Base-by-base conservation (phyloP, 2,113 vertebrate species). In the Octodon degus region DNA sequence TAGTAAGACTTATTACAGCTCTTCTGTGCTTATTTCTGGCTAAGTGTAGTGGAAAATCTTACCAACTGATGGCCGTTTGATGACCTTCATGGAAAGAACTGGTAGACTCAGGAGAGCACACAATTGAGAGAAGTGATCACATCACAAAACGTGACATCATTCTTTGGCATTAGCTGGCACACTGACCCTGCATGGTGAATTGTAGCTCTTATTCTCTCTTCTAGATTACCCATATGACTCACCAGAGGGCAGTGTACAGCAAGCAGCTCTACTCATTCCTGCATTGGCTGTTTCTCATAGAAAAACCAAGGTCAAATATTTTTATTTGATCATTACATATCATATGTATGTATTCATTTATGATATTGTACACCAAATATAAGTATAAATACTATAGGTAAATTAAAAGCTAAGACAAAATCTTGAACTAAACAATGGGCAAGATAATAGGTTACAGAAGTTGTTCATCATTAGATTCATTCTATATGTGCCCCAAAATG, bases 61-160 rank as follows among this genome's bases (percentile, higher is more conserved):
- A 79, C 96, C 83, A 93, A 43, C 68, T 76, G 34, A 94, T 96
- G 91, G 84, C 94, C 96, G 16, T 95, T 96, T 91, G 68, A n/a
- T 97, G 90, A 97, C 96, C 96, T 95, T n/a, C 58, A 84, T 86
- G 90, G 96, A 97, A 97, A 94, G 94, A 93, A 95, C 55, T 87
- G 94, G 89, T 43, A 47, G 82, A 58, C 87, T 72, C 20, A 17
- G 24, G 81, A 94, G 60, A 94, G 30, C 74, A 94, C 92, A 37
- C 94, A 96, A 88, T 95, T 94, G 96, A 95, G 90, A 89, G 87
- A 92, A 24, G 62, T 4, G 0, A 96, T 96, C 97, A 82, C 92
- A 74, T 62, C 2, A n/a, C 50, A 83, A 47, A 91, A 72, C 13
- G 60, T 97, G 96, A 97, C 96, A 86, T 97, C 95, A 96, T 60